phyloP scores from a whole-genome alignment of 2,113 vertebrate species.

The Pygoscelis adeliae region DNA sequence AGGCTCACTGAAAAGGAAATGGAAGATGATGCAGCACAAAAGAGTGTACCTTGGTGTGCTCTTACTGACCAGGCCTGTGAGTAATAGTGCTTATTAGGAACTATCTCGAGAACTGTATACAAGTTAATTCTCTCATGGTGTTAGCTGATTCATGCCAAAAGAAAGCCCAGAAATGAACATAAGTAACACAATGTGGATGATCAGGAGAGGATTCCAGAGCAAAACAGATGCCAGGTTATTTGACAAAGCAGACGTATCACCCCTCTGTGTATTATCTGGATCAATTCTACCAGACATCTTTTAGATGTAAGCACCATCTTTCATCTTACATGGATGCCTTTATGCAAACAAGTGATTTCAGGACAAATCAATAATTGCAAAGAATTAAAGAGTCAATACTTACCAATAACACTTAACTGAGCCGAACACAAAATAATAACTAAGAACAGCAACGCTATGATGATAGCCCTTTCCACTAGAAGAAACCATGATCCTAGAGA shows the following conservation, averaged over 20 bases:
- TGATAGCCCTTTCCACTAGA: slow-evolving; percentile 61
- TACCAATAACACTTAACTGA: slow-evolving; percentile 73
- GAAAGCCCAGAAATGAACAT: rapidly evolving
- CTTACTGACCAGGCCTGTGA: neutral
- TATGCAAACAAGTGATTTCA: neutral
- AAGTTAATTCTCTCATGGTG: rapidly evolving
- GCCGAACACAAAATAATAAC: slow-evolving; percentile 61
- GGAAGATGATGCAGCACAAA: neutral
- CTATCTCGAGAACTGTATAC: neutral
- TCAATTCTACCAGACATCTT: neutral
- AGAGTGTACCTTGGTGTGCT: neutral
- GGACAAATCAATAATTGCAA: neutral
- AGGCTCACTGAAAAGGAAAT: neutral
- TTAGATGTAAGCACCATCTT: neutral
- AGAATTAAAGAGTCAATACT: slow-evolving; percentile 58
- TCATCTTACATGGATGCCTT: neutral
- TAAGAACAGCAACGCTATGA: slow-evolving; percentile 59
- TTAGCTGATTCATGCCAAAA: neutral
- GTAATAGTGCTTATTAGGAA: neutral
- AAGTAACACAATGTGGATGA: neutral
- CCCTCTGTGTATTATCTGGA: neutral
- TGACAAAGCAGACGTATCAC: neutral
- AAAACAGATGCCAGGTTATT: neutral
- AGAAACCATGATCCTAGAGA: slow-evolving; percentile 71
- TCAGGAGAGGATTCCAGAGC: neutral